Evolutionary conservation across 2,797 vertebrate genomes (phyloP), one percentile per base, ranked within the genome.

Genomic region (Eospalax fontanierii): DNA sequence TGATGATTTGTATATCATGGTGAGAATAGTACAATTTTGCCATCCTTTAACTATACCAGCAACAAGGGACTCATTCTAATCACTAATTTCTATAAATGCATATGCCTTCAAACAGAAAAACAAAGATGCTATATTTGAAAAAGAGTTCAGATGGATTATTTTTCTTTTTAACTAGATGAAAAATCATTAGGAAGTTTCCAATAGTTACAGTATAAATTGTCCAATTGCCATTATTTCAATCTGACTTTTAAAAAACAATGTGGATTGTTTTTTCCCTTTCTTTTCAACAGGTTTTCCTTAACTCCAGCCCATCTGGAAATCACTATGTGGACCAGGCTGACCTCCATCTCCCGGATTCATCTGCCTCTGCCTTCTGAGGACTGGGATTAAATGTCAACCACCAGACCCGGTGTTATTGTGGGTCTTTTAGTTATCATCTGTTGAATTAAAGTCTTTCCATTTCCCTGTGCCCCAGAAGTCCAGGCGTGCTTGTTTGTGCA

Each of bases 1-100:
- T 70, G 2, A 59, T 94, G n/a, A 33, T 80, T 88, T 92, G 86
- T 40, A 54, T 57, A 95, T 95, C 15, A 66, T 85, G 33, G 30
- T 86, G 30, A 90, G 14, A 82, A 81, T 76, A 22, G 4, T 80
- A 33, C 78, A 93, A 81, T 89, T 91, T 43, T 74, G 6, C 4
- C 65, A 57, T 74, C 24, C 26, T 81, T 95, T 94, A 82, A 88
- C 88, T 71, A 38, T 85, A 89, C 74, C 2, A 94, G 54, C 33
- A 85, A 61, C 2, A 84, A 89, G 57, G 33, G 30, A 30, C 0
- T 86, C 40, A 84, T 6, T 85, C 15, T 86, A 54, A 46, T 54
- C 80, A 7, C 24, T 95, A 63, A 61, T 73, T 91, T 73, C 50
- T 70, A 35, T 61, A 61, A 94, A 89, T 95, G 73, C n/a, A 1